Percentiles rank a stretch among this genome's conserved stretches.
These are phyloP conservation scores for Pterobdella sp. DNA, from an alignment of 2,888 invertebrate genomes.

Conservation along the genomic window DNA sequence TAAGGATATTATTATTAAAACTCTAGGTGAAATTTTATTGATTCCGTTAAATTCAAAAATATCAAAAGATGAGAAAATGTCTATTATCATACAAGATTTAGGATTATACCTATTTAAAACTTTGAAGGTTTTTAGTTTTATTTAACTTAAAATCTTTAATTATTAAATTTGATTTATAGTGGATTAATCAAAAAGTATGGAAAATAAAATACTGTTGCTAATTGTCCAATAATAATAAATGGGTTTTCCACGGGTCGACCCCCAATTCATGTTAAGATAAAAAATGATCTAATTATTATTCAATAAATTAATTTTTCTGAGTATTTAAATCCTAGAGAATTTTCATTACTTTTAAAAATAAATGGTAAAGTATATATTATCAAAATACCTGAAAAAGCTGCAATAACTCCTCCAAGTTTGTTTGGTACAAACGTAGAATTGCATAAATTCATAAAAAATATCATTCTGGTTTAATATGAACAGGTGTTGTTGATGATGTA, in stretches of 20 bases:
- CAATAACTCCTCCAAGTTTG: constrained; percentile 69
- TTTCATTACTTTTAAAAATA: constrained; percentile 56
- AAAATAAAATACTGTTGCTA: constrained; percentile 38
- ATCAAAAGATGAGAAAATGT: constrained; percentile 64
- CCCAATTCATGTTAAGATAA: constrained; percentile 67
- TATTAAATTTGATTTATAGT: neutral
- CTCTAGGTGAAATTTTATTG: constrained; percentile 1
- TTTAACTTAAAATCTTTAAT: constrained; percentile 37
- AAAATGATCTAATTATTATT: constrained; percentile 56
- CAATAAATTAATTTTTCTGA: constrained; percentile 53
- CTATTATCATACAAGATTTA: constrained; percentile 62
- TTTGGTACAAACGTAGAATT: constrained; percentile 72
- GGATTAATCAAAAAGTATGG: constrained; percentile 28
- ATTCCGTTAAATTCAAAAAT: constrained; percentile 45
- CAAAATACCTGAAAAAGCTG: constrained; percentile 61
- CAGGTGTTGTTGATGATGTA: constrained; percentile 63
- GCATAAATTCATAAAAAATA: constrained; percentile 76
- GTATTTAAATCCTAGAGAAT: constrained; percentile 55
- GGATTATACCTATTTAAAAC: constrained; percentile 43
- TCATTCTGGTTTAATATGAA: constrained; percentile 76
- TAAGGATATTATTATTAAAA: constrained; percentile 24
- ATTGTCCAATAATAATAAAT: constrained; percentile 47
- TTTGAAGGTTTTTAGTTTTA: constrained; percentile 43
- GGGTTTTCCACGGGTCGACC: constrained; percentile 64
- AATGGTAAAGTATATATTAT: constrained; percentile 61